Evolutionary conservation across 37 sponge, comb jelly and placozoan species (phyloP), one percentile per base, ranked within the genome.

Genomic region (Ephydatia muelleri): DNA sequence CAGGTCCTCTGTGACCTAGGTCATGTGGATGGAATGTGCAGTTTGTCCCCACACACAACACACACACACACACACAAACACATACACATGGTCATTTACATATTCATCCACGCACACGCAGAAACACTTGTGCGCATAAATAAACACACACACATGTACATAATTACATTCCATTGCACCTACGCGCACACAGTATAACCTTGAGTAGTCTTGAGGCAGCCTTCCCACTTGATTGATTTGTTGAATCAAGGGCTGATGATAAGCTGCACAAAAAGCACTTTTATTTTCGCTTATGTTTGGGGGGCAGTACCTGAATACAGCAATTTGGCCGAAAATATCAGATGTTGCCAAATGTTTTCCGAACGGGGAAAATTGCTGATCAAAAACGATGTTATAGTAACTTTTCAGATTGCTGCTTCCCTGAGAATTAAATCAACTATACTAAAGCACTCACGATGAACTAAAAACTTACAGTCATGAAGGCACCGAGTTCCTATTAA

Each of bases 361-460:
- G 67, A 70, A 67, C 3, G 87, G 81, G 5, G 91, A 87, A 31
- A 90, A 80, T 14, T 72, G 70, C 68, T 90, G 91, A 65, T 83
- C 86, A 38, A 85, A 90, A 4, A 93, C 85, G 30, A 87, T 80
- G 73, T 82, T 83, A 43, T 93, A 93, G 64, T 84, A 93, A 65
- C 49, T 85, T 79, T 82, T 78, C 64, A 88, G 43, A 47, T 65
- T 47, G 43, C 43, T 43, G 43, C 43, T 43, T 43, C 43, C 43
- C 43, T 43, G 43, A 6, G 3, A 6, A 43, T 43, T 43, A 6
- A n/a, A n/a, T n/a, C n/a, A n/a, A n/a, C n/a, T n/a, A n/a, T n/a
- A n/a, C n/a, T n/a, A 43, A 6, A 43, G 43, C 43, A 43, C 43
- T 43, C 6, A 43, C 43, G 6, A 3, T 43, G 43, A 3, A 6